These are phyloP conservation scores for Microplitis demolitor DNA, from an alignment of 1,140 invertebrate genomes.

Conservation along the genomic window DNA sequence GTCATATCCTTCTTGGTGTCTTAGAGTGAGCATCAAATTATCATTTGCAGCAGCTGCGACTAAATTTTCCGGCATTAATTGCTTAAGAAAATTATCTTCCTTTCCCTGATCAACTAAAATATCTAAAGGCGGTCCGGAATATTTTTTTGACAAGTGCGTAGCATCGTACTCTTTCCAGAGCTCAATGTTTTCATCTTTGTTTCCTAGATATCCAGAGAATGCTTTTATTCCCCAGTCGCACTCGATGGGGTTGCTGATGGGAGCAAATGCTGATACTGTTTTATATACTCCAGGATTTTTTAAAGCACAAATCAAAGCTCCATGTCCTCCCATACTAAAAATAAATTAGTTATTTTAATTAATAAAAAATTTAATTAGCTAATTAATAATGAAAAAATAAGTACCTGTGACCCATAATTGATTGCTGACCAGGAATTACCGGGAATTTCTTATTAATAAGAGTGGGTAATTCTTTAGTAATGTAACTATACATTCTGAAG, in stretches of 20 bases:
- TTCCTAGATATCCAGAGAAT: constrained; percentile 86
- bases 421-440: constrained; percentile 66
- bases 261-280: constrained; percentile 95
- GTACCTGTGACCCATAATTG: constrained; percentile 87
- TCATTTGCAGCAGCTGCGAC: constrained; percentile 73
- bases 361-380: not conserved
- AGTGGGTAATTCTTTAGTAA: constrained; percentile 87
- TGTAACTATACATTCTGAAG: constrained; percentile 96
- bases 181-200: constrained; percentile 61
- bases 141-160: constrained; percentile 79
- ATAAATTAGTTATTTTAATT: constrained; percentile 13
- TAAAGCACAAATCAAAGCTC: constrained; percentile 88
- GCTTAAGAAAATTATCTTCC: constrained; percentile 82
- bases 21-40: constrained; percentile 74
- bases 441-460: constrained; percentile 80
- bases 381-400: not conserved
- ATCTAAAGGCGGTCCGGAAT: constrained; percentile 82
- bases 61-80: constrained; percentile 88
- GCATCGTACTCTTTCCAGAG: constrained; percentile 90
- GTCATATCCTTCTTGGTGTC: constrained; percentile 89
- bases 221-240: constrained; percentile 90
- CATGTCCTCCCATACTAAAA: constrained; percentile 95
- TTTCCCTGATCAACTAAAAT: constrained; percentile 92
- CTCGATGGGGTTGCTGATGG: constrained; percentile 87
- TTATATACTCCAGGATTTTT: constrained; percentile 91